These are phyloP conservation scores for Pitangus sulphuratus DNA, from an alignment of 2,797 vertebrate species.

Conservation along the genomic window DNA sequence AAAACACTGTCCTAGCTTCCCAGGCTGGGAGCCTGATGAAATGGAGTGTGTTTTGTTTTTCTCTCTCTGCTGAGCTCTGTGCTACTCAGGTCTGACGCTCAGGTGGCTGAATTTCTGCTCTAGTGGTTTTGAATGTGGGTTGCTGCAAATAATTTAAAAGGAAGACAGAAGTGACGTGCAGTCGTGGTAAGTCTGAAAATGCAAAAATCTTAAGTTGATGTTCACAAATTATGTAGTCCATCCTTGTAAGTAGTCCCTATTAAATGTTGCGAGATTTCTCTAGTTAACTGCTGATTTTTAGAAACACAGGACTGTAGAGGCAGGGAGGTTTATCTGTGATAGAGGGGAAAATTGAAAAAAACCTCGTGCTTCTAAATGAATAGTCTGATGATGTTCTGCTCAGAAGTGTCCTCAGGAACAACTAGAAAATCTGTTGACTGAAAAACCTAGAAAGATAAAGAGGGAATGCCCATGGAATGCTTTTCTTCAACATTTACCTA, in stretches of 20 bases:
- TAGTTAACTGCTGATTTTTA: background rate
- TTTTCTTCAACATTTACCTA: background rate
- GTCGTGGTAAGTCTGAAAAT: background rate
- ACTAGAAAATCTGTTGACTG: background rate
- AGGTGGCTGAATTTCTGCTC: background rate
- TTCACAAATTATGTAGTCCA: background rate
- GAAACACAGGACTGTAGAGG: background rate
- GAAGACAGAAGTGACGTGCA: background rate
- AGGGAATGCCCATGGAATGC: background rate
- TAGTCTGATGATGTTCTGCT: background rate
- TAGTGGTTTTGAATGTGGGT: rapidly evolving
- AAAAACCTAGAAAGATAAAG: background rate
- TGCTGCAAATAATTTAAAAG: background rate
- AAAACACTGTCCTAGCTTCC: background rate
- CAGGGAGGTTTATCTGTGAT: background rate
- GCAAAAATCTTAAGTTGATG: background rate
- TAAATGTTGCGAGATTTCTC: background rate
- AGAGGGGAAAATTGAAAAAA: background rate
- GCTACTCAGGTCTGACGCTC: rapidly evolving
- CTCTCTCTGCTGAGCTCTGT: background rate
- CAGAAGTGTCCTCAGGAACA: background rate
- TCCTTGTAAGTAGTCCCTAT: background rate
- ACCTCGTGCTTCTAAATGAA: background rate
- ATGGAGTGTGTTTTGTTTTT: rapidly evolving
- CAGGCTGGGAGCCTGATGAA: rapidly evolving